Conservation (phyloP, 1,140 invertebrate species). For the Metaphire vulgaris region DNA sequence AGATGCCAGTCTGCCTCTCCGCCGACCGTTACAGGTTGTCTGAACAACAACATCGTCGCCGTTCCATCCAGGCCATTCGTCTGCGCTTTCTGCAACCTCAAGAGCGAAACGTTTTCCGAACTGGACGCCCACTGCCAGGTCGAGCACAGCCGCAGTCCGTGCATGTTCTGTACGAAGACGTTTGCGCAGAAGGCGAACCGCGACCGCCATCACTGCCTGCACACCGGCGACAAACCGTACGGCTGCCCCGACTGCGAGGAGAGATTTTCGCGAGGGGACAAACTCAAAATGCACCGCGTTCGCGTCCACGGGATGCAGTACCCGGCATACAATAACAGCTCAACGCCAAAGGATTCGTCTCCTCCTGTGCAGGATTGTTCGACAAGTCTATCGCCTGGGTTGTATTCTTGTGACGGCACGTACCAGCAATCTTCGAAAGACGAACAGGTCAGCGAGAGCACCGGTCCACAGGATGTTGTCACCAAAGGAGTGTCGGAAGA, state of each 20-base stretch:
- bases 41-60: not conserved
- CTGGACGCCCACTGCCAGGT: constrained; percentile 21
- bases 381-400: not conserved
- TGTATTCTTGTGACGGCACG: not conserved
- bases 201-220: constrained; percentile 45
- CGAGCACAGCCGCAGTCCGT: constrained; percentile 26
- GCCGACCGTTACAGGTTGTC: not conserved
- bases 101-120: constrained; percentile 20
- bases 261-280: constrained; percentile 66
- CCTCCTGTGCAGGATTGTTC: not conserved
- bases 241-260: constrained; percentile 87
- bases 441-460: too few relatives aligned
- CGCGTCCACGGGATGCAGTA: constrained; percentile 13
- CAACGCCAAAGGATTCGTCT: not conserved
- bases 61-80: not conserved
- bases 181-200: constrained; percentile 32
- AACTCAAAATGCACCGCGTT: constrained; percentile 27
- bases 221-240: constrained; percentile 80
- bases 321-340: not conserved
- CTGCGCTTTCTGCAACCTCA: constrained; percentile 21
- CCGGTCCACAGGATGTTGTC: too few relatives aligned
- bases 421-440: too few relatives aligned
- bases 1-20: not conserved
- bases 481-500: too few relatives aligned
- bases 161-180: constrained; percentile 26